Evolutionary conservation across 2,113 vertebrate genomes (phyloP).

Genomic region (Eulemur rufifrons): DNA sequence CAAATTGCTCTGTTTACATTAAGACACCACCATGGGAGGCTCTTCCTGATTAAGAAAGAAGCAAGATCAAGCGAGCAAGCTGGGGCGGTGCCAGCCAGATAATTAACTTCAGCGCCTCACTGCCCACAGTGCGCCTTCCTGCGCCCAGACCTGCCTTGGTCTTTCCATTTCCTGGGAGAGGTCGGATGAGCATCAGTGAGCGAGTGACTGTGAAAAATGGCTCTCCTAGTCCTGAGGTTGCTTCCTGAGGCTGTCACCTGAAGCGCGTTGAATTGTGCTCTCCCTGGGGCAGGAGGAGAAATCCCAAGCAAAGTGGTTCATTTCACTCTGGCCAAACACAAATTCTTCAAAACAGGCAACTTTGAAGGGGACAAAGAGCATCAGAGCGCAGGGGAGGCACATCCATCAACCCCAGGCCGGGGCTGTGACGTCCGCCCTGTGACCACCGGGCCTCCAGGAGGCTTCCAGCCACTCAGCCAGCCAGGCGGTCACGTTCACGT

Average conservation of each 20-base stretch:
- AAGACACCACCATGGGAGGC: neutral
- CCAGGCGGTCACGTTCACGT: fast-evolving
- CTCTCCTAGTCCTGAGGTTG: neutral
- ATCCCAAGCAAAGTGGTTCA: neutral
- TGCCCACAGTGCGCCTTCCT: neutral
- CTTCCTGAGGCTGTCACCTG: neutral
- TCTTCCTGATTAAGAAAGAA: conserved; percentile 48
- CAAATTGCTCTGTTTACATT: conserved; percentile 45
- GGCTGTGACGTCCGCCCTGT: fast-evolving
- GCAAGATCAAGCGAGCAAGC: conserved; percentile 14
- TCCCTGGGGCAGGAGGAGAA: neutral
- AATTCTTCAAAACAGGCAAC: conserved; percentile 11
- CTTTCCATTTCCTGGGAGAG: neutral
- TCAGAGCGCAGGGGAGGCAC: fast-evolving
- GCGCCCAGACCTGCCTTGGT: neutral
- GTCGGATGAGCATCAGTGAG: neutral
- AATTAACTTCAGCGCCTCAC: neutral
- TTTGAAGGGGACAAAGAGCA: neutral
- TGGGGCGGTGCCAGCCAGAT: neutral
- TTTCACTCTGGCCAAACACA: conserved; percentile 40
- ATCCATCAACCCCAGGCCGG: neutral
- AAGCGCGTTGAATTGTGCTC: neutral
- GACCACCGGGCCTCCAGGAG: fast-evolving
- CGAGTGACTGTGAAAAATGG: conserved; percentile 18
- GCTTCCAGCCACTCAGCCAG: fast-evolving